Base-by-base conservation (phyloP, 2,888 invertebrate species). In the Entomobrya proxima region DNA sequence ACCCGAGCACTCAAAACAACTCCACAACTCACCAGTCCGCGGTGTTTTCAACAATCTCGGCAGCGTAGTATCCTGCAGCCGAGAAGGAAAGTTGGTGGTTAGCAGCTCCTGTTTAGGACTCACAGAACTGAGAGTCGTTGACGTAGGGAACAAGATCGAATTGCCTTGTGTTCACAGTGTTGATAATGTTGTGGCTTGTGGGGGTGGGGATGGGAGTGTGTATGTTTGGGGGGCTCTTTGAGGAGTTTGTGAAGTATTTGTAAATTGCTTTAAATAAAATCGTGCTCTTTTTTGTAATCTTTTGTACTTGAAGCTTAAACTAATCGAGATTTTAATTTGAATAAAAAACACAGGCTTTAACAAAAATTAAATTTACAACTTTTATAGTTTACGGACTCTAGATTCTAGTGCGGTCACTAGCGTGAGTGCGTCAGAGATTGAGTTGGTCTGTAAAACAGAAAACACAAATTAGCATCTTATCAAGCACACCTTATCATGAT, bases 131-230 rank as follows among this genome's bases (percentile, higher is more conserved):
- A 52, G 77, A 0, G 7, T 0, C 0, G 61, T 79, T 1, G 74
- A 83, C 35, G 58, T 83, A 44, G 77, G 77, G 1, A 64, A 82
- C 7, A 76, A 76, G n/a, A 76, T 76, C 9, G 83, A 83, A 21
- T 50, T 83, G 18, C 83, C 83, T 24, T 83, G 76, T 18, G 90
- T 90, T 0, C 89, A 89, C 83, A 86, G 86, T 9, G 74, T 86
- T 7, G 87, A 90, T 24, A 89, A 90, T 50, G 88, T 83, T 6
- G 85, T 89, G 4, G 90, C 88, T 18, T 83, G 89, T 40, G 90
- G 89, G 18, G 90, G 88, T 9, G 88, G 88, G 18, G 89, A 90
- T 40, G 88, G 86, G 9, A 72, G 88, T 15, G 88, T 90, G 4
- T 64, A 89, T 32, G 85, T 90, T 11, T 90, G 87, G 87, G 83